Base-by-base conservation (phyloP, 2,113 vertebrate species). In the Melierax canorus region DNA sequence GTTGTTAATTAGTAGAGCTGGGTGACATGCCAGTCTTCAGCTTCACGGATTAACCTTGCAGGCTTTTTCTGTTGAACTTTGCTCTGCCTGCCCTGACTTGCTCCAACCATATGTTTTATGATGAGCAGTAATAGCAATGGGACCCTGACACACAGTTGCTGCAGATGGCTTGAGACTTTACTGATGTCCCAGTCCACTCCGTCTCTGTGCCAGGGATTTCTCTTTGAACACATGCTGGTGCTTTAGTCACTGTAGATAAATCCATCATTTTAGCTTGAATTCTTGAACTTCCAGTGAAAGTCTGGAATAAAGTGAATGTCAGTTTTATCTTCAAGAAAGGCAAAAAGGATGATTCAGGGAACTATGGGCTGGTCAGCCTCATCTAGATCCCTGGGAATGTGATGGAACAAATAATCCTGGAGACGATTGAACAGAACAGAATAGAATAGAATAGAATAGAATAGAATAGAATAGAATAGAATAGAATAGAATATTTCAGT, bases 61-160 rank as follows among this genome's bases (percentile, higher is more conserved):
- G 78, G 51, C 12, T 60, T 80, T 88, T 86, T 63, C 60, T 48
- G 17, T 7, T 91, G 68, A 95, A 92, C 60, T 77, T 92, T 74
- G 55, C 30, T 71, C 38, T 88, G 51, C n/a, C 13, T 59, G 51
- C 26, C 34, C 64, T 86, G 46, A 48, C 26, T 94, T 88, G 51
- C 73, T 93, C 73, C 86, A 59, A 69, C 74, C 67, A 86, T 93
- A 94, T 92, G 88, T 69, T 95, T 95, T 75, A 64, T 48, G 53
- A 95, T 50, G 18, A 91, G 29, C 20, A 84, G 50, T 62, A 86
- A 59, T 48, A 95, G 15, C 63, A 77, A 30, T 51, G 46, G 24
- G 46, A 92, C 23, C 12, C 24, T 62, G n/a, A 77, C 22, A 77
- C 29, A 63, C 18, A 81, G 16, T 71, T 62, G 41, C 63, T 86